Base-by-base conservation (phyloP, 2,113 vertebrate genomes). In the Procavia capensis region DNA sequence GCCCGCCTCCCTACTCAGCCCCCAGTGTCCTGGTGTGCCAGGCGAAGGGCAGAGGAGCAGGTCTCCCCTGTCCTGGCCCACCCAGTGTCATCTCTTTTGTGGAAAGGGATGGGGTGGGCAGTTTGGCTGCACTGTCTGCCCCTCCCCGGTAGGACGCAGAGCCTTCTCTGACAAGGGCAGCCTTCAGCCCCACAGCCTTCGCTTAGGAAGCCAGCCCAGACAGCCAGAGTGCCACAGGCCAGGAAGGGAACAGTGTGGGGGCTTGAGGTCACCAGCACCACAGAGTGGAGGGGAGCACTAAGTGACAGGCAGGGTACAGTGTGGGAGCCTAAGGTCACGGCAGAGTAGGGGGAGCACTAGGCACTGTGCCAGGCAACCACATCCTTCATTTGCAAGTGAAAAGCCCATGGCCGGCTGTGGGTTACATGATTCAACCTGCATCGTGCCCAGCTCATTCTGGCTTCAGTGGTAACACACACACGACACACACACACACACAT, bases 101-200 rank as follows among this genome's bases (percentile, higher is more conserved):
- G 36, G 36, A 39, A 85, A 72, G 85, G 27, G 43, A 43, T 5
- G 1, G 36, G 9, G 27, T 68, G 47, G 13, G 29, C 27, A 27
- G 9, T 5, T 7, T 20, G 5, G 27, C 19, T 0, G 0, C 0
- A 4, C 39, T 43, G 50, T 41, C 88, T 41, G 2, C 13, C 3
- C 25, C 9, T 1, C n/a, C 57, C n/a, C 0, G 10, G 19, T 3
- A 22, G 91, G 54, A 61, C 34, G 4, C 4, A 0, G 7, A 17
- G 63, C 13, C 43, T 27, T 17, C 66, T 43, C 68, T 43, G 90
- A 54, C 27, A 25, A 11, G 0, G 80, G 31, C 72, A 50, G 61
- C 79, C 29, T 43, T 79, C 39, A 74, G 86, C 31, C 24, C 43
- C 0, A 1, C 29, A 57, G 59, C 59, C n/a, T 25, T 29, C 59